These are phyloP conservation scores for Beris chalybata DNA, from an alignment of 2,888 invertebrate genomes.

Conservation along the genomic window DNA sequence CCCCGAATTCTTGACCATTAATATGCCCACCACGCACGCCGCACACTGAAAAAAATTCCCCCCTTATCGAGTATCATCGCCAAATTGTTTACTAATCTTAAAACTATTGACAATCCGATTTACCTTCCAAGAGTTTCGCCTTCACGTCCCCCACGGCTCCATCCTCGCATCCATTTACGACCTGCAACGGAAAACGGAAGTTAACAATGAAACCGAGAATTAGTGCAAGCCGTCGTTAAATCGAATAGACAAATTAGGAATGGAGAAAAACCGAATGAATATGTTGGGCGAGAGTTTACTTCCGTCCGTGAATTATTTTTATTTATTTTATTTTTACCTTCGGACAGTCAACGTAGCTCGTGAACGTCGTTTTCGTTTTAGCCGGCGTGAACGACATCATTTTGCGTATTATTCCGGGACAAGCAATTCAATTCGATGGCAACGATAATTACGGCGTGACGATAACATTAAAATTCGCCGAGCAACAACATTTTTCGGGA, in stretches of 20 bases:
- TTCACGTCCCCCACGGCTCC: slow-evolving; percentile 34
- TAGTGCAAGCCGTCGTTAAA: slow-evolving; percentile 6
- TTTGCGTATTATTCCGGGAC: not conserved
- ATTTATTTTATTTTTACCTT: slow-evolving; percentile 30
- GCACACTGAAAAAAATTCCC: not conserved
- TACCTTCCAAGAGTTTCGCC: slow-evolving; percentile 39
- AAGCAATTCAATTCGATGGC: too few relatives aligned
- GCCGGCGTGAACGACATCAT: slow-evolving; percentile 37
- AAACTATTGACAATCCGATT: not conserved
- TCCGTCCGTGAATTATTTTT: slow-evolving; percentile 1
- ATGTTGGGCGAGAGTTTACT: slow-evolving; percentile 12
- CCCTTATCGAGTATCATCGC: not conserved
- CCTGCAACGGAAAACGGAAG: slow-evolving; percentile 37
- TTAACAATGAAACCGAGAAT: slow-evolving; percentile 29
- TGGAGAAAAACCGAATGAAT: slow-evolving; percentile 25
- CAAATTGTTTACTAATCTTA: slow-evolving; percentile 2
- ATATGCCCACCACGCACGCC: slow-evolving; percentile 4
- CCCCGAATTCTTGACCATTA: not conserved
- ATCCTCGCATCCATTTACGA: slow-evolving; percentile 40
- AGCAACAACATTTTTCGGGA: slow-evolving; percentile 11
- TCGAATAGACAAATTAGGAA: slow-evolving; percentile 34
- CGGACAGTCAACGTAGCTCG: slow-evolving; percentile 37
- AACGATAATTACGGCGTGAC: not conserved
- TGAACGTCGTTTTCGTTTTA: slow-evolving; percentile 37
- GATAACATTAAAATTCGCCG: slow-evolving; percentile 7